Conservation (phyloP, 2,797 vertebrate species). For the Sebastes elongatus region DNA sequence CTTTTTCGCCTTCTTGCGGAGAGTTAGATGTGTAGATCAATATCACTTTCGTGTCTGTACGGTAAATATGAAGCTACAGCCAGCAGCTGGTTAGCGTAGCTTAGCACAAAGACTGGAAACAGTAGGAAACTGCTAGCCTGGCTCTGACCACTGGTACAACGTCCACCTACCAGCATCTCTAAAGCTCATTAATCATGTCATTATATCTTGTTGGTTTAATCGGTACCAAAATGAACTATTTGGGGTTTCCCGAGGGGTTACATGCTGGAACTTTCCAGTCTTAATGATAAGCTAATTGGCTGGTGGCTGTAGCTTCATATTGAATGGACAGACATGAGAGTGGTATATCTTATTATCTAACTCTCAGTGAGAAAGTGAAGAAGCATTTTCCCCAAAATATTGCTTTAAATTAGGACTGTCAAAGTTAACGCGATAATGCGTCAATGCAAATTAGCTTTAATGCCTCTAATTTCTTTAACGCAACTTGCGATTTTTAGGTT, state of each 20-base stretch:
- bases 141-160: neutral
- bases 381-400: neutral
- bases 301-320: neutral
- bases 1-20: neutral
- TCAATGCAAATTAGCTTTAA: too few species aligned
- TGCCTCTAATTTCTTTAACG: too few species aligned
- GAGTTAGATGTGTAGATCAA: neutral
- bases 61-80: too few species aligned
- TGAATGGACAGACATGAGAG: neutral
- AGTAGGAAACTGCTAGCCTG: neutral
- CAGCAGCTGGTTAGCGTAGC: neutral
- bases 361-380: neutral
- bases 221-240: neutral
- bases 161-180: neutral
- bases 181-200: neutral
- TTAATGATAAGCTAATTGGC: neutral
- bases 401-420: neutral
- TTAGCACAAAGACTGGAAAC: neutral
- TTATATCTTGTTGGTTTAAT: neutral
- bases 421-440: too few species aligned
- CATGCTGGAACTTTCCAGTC: neutral
- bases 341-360: neutral
- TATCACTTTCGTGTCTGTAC: rapidly evolving
- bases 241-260: neutral
- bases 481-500: too few species aligned